phyloP scores from a whole-genome alignment of 2,797 vertebrate genomes.

The Lemur catta region DNA sequence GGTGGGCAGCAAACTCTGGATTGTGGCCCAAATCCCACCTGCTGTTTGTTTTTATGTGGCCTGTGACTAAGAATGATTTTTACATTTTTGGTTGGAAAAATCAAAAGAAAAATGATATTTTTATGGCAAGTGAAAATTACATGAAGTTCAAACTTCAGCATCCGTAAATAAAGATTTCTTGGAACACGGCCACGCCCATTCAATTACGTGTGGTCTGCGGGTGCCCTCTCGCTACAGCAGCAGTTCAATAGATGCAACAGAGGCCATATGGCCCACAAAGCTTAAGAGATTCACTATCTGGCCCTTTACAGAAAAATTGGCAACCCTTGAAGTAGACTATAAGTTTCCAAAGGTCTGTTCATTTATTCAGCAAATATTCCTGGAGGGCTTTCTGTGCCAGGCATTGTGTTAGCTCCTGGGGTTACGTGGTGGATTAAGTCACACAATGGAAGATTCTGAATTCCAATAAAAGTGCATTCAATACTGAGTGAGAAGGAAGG shows the following conservation, averaged over 20 bases:
- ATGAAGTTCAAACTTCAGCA: not conserved
- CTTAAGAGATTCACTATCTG: not conserved
- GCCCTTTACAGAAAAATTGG: not conserved
- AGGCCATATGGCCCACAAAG: not conserved
- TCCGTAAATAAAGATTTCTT: not conserved
- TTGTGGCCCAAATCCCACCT: not conserved
- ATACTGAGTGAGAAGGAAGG: not conserved
- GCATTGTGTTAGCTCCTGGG: not conserved
- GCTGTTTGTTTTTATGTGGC: not conserved
- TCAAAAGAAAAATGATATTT: not conserved
- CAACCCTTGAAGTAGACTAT: not conserved
- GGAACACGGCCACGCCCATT: not conserved
- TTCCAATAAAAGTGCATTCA: not conserved
- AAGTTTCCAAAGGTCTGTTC: not conserved
- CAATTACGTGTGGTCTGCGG: not conserved
- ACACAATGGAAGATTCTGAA: not conserved
- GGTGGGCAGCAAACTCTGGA: not conserved
- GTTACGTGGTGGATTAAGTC: not conserved
- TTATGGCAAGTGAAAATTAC: not conserved
- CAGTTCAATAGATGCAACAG: not conserved
- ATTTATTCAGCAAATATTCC: not conserved
- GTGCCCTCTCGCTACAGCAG: not conserved
- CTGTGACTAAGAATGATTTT: not conserved
- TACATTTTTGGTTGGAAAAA: not conserved
- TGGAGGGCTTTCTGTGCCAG: not conserved